Evolutionary conservation across 2,113 vertebrate species (phyloP), one percentile per base, ranked within the genome.

Genomic region (Promerops cafer): DNA sequence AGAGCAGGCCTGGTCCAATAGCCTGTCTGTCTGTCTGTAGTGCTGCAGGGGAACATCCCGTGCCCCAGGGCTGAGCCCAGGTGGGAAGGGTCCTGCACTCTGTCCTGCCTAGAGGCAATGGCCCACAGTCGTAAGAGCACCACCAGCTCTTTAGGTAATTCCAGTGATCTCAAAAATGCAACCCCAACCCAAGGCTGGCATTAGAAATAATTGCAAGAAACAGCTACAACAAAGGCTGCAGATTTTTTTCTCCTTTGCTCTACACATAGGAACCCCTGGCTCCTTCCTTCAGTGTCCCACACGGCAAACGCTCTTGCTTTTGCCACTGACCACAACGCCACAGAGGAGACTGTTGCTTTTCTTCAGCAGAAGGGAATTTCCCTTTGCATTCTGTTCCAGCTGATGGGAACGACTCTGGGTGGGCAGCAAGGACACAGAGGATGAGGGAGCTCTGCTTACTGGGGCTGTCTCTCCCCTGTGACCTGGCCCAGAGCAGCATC

Each of bases 21-120:
- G 13, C 3, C 42, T 11, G 45, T 26, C 35, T 11, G 30, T 35
- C n/a, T 1, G 2, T 4, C 3, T 0, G 1, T 13, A 7, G 4
- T 14, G 63, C 63, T 64, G 74, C 79, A 53, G 49, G 22, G 4
- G 16, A 28, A 5, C 16, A 8, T 9, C 24, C 39, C 2, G 4
- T 7, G 42, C 14, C 40, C 6, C 22, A 2, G 42, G 37, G 63
- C 45, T 33, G 45, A 23, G 60, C n/a, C 0, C 0, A 0, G 2
- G 3, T 13, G 44, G n/a, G 49, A 26, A n/a, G 30, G 27, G 28
- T 27, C 71, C 56, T 19, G 52, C 0, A 1, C n/a, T 47, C 37
- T 14, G 4, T 28, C 40, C 57, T 59, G 64, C 68, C 74, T 3
- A 0, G 10, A 31, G 57, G 31, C n/a, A 37, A 5, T 0, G 4